A percentile compares a stretch with the other conserved stretches of the same genome.
Conservation (phyloP, 2,888 invertebrate genomes). For the Disparrhopalites patrizii region DNA sequence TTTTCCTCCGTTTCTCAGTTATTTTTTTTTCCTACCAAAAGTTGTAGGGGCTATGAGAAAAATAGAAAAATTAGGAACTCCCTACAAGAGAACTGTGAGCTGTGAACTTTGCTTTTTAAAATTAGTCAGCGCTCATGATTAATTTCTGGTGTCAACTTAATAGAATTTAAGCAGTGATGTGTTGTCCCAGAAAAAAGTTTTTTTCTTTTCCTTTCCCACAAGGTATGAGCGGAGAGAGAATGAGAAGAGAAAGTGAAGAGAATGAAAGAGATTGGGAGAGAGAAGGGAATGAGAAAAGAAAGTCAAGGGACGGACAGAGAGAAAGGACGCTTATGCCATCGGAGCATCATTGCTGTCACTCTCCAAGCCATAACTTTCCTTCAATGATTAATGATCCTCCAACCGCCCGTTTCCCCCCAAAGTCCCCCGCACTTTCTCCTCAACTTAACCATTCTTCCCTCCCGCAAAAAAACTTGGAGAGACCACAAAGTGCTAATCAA, state of each 20-base stretch:
- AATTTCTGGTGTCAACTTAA: slow-evolving; percentile 31
- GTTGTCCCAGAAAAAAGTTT: slow-evolving; percentile 25
- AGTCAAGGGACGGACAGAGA: not conserved
- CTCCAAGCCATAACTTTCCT: slow-evolving; percentile 6
- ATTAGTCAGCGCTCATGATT: slow-evolving; percentile 29
- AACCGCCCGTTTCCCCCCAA: not conserved
- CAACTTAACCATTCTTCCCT: no score
- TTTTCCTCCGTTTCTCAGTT: no score
- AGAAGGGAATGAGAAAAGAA: not conserved
- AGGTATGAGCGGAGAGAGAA: not conserved
- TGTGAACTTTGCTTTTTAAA: slow-evolving; percentile 29
- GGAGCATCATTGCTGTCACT: not conserved
- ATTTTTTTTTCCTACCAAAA: no score
- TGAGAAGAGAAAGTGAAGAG: not conserved
- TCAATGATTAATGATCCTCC: slow-evolving; percentile 22
- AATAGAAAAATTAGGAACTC: no score
- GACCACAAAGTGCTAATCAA: no score
- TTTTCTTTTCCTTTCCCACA: not conserved
- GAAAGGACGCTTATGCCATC: not conserved
- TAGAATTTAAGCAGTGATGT: slow-evolving; percentile 28
- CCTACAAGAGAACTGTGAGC: not conserved
- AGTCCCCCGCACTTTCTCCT: no score
- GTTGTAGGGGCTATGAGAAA: no score
- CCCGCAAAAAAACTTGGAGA: no score
- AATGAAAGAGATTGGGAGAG: not conserved